These are phyloP conservation scores for Plestiodon gilberti DNA, from an alignment of 2,113 vertebrate species.

Conservation along the genomic window DNA sequence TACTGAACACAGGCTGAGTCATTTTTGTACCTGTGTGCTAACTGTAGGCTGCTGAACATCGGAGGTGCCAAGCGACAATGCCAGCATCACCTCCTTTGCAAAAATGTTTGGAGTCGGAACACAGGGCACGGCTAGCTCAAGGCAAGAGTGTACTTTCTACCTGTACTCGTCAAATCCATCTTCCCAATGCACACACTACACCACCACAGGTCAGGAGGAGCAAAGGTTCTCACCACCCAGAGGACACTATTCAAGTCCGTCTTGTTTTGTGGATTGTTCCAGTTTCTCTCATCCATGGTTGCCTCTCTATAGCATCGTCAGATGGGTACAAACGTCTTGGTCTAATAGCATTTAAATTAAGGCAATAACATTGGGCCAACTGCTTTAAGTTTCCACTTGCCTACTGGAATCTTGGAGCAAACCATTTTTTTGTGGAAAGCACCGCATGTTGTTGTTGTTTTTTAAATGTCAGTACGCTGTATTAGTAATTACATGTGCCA, in stretches of 20 bases:
- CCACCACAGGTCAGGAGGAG: not conserved
- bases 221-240: not conserved
- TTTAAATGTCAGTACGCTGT: not conserved
- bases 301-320: not conserved
- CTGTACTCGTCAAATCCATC: not conserved
- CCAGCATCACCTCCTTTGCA: not conserved
- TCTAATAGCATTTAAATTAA: not conserved
- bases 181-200: not conserved
- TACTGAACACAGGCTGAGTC: not conserved
- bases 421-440: not conserved
- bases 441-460: too few relatives aligned
- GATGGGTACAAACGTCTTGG: not conserved
- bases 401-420: not conserved
- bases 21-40: not conserved
- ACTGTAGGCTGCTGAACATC: too few relatives aligned
- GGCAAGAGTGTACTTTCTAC: not conserved
- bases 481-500: too few relatives aligned
- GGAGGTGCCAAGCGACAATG: not conserved
- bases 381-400: not conserved
- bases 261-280: not conserved
- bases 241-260: not conserved
- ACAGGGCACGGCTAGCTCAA: not conserved
- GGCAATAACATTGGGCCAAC: not conserved
- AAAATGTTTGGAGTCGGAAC: not conserved
- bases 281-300: not conserved